Conservation (phyloP, 2,113 vertebrate species). For the Sitta europaea region DNA sequence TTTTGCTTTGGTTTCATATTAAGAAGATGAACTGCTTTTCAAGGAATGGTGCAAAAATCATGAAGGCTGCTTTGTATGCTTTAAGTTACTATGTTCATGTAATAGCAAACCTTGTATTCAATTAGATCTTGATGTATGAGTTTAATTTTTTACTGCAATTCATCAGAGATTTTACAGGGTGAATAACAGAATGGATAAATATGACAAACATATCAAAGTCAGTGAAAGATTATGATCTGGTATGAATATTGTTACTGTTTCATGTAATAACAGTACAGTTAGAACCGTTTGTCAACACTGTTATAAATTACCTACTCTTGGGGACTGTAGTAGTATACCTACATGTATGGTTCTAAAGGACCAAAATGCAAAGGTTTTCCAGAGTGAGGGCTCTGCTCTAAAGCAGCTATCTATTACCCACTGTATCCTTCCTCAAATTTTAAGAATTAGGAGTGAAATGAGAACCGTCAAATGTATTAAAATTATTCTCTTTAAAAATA, state of each 20-base stretch:
- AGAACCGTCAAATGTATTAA: not conserved
- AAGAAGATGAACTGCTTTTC: not conserved
- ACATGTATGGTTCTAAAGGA: not conserved
- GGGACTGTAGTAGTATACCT: not conserved
- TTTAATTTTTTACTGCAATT: constrained; percentile 27
- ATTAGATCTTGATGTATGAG: constrained; percentile 11
- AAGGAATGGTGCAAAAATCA: not conserved
- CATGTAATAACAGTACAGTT: not conserved
- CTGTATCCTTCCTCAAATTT: not conserved
- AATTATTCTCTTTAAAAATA: not conserved
- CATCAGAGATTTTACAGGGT: not conserved
- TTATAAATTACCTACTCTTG: not conserved
- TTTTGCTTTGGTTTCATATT: not conserved
- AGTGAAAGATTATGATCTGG: not conserved
- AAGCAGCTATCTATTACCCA: not conserved
- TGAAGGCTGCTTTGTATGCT: not conserved
- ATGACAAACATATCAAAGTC: constrained; percentile 5
- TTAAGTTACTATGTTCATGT: not conserved
- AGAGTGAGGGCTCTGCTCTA: not conserved
- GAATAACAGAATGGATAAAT: not conserved
- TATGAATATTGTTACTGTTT: not conserved
- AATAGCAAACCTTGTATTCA: constrained; percentile 1
- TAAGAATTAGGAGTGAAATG: not conserved
- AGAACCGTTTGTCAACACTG: not conserved
- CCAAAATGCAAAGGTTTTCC: not conserved